A percentile compares a stretch with the other conserved stretches of the same genome.
phyloP scores from a whole-genome alignment of 1,140 invertebrate genomes.

The Neodiprion fabricii region DNA sequence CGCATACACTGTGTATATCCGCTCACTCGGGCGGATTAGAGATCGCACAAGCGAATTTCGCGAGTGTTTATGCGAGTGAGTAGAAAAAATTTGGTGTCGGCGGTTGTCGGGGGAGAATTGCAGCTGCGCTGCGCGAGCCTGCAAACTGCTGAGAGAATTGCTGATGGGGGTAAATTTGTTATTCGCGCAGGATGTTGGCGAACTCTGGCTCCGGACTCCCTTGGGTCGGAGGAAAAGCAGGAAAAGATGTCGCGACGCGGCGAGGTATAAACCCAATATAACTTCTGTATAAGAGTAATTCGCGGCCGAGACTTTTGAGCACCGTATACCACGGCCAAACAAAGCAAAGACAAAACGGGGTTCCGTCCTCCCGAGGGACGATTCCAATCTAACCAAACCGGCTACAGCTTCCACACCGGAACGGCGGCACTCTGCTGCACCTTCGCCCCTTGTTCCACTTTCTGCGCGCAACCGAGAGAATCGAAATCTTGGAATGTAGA shows the following conservation, averaged over 20 bases:
- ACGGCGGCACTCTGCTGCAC: neutral
- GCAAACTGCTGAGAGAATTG: too few relatives aligned
- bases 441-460: neutral
- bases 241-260: neutral
- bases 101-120: too few relatives aligned
- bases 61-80: too few relatives aligned
- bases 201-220: neutral
- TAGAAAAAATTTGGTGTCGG: too few relatives aligned
- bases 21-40: too few relatives aligned
- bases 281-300: conserved; percentile 3
- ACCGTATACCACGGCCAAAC: neutral
- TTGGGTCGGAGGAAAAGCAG: neutral
- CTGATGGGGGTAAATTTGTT: neutral
- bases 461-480: neutral
- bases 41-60: too few relatives aligned
- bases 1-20: too few relatives aligned
- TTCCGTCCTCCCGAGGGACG: neutral
- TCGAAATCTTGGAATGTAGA: too few relatives aligned
- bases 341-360: neutral
- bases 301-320: neutral
- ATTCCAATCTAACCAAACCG: neutral
- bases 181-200: neutral
- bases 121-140: too few relatives aligned
- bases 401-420: neutral
- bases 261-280: neutral